Conservation (phyloP, 2,797 vertebrate genomes). For the Enteromius mattozi region DNA sequence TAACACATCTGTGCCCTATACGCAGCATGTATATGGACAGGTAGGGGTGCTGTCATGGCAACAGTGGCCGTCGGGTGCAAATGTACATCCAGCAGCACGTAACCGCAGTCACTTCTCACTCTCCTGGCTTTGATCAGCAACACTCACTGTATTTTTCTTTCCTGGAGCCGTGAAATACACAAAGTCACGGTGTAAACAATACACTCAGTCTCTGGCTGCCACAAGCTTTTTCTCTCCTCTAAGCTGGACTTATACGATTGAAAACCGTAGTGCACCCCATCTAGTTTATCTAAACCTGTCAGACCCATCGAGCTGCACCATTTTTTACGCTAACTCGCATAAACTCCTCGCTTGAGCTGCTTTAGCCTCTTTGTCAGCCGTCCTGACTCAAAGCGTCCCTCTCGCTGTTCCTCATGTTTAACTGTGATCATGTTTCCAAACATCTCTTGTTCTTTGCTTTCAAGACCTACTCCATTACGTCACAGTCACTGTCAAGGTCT, state of each 20-base stretch:
- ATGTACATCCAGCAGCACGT: constrained; percentile 34
- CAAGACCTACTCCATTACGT: constrained; percentile 1
- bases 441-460: background rate
- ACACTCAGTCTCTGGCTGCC: constrained; percentile 14
- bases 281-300: constrained; percentile 42
- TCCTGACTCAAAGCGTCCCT: constrained; percentile 13
- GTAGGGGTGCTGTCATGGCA: constrained; percentile 50
- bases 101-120: background rate
- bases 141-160: constrained; percentile 1
- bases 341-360: constrained; percentile 10
- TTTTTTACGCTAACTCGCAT: constrained; percentile 3
- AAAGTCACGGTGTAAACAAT: background rate
- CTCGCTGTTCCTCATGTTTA: background rate
- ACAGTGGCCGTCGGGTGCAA: constrained; percentile 11
- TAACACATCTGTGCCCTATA: background rate
- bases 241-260: background rate
- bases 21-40: background rate
- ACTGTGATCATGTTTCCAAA: constrained; percentile 15
- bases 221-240: background rate
- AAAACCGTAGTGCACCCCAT: background rate
- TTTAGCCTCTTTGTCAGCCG: background rate
- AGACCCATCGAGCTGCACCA: background rate
- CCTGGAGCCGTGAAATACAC: background rate
- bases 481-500: constrained; percentile 10
- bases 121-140: constrained; percentile 32